A percentile compares a stretch with the other conserved stretches of the same genome.
Evolutionary conservation across 2,888 invertebrate species (phyloP).

Genomic region (Synanthedon formicaeformis): DNA sequence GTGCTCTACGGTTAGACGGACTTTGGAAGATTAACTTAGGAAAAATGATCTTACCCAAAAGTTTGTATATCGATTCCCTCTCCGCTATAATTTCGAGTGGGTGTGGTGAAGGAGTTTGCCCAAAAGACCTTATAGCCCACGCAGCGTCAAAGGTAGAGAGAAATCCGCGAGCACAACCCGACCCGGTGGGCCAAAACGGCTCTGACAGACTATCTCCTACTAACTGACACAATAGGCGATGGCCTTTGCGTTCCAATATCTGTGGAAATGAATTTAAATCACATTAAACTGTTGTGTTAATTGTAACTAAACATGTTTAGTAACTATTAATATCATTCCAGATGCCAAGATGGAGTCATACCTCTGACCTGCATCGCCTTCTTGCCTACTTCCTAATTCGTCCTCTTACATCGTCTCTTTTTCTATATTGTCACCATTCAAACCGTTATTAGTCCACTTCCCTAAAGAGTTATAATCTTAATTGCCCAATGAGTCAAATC

Average conservation of each 20-base stretch:
- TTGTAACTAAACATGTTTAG: too few species aligned
- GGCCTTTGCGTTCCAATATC: conserved; percentile 72
- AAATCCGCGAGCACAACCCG: conserved; percentile 97
- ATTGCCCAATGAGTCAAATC: too few species aligned
- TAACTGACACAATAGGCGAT: conserved; percentile 86
- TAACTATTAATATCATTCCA: too few species aligned
- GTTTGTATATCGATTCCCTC: conserved; percentile 92
- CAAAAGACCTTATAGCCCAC: conserved; percentile 93
- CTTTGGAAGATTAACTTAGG: background rate
- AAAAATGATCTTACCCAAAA: conserved; percentile 52
- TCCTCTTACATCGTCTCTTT: too few species aligned
- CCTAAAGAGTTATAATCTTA: too few species aligned
- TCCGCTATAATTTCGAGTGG: conserved; percentile 91
- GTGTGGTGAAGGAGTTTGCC: conserved; percentile 71
- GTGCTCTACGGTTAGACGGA: background rate
- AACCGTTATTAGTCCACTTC: too few species aligned
- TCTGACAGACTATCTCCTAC: conserved; percentile 97
- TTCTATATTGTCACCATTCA: too few species aligned
- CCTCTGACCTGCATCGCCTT: too few species aligned
- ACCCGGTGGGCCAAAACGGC: conserved; percentile 99
- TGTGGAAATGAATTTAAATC: conserved; percentile 7
- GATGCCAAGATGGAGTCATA: too few species aligned
- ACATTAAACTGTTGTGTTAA: too few species aligned
- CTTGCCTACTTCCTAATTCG: too few species aligned
- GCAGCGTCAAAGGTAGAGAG: conserved; percentile 95